Evolutionary conservation across 2,797 vertebrate genomes (phyloP), one percentile per base, ranked within the genome.

Genomic region (Hapalemur alaotrensis): DNA sequence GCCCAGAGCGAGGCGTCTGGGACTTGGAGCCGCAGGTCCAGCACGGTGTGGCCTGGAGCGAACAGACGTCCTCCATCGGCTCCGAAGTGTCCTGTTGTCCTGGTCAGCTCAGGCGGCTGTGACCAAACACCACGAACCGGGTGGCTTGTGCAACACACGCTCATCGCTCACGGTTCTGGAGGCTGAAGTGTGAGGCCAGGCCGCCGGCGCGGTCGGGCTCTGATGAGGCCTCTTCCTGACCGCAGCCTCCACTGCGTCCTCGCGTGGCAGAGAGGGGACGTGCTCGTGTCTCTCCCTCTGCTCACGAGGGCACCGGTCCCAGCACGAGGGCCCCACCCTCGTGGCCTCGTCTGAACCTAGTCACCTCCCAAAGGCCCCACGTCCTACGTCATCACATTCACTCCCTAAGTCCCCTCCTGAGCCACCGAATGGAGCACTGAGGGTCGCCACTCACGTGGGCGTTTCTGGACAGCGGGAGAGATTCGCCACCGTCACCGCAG

Each of bases 401-500:
- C 32, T 17, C 13, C 13, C 0, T 11, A 12, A 23, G 8, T 4
- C 2, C 41, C 17, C 4, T 9, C 46, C 82, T 43, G 41, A 69
- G 32, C 46, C 59, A n/a, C 43, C 20, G 1, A n/a, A 12, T 2
- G 14, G 32, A 59, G 4, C 0, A 2, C 18, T 0, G 23, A 48
- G 17, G 5, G 50, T 35, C 32, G 17, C 2, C 4, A 23, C 65
- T 52, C 75, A 1, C 4, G 0, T 28, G 25, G 41, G 10, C 9
- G 9, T 17, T 4, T 22, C 48, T 22, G 23, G 15, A 15, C 0
- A 4, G 50, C 15, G 5, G 18, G 30, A 79, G 67, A 41, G 23
- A 57, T 1, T 17, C 8, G 1, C 48, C 46, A 0, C 18, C 0
- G 0, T 41, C 32, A 28, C 8, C 41, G 7, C 11, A 14, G 38